Evolutionary conservation across 2,888 invertebrate genomes (phyloP).

Genomic region (Copidosoma aretas): DNA sequence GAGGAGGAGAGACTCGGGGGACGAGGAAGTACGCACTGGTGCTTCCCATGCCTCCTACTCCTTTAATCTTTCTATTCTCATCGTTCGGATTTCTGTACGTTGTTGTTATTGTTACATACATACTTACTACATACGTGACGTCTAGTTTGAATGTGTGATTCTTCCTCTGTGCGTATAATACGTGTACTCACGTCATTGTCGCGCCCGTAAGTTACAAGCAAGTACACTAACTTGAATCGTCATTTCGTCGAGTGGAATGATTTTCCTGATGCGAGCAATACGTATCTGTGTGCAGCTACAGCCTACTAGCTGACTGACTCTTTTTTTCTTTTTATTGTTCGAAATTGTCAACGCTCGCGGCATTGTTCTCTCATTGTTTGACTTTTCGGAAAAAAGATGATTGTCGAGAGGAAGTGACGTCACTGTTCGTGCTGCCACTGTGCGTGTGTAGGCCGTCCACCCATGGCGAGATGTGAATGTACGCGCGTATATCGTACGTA

Average conservation of each 20-base stretch:
- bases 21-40: constrained; percentile 62
- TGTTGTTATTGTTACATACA: too few species aligned
- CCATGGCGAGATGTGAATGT: background rate
- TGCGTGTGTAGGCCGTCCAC: background rate
- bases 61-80: constrained; percentile 31
- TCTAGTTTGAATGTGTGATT: too few species aligned
- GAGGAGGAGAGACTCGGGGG: constrained; percentile 55
- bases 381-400: background rate
- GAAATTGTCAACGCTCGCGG: constrained; percentile 12
- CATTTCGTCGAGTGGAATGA: constrained; percentile 13
- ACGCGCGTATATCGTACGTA: too few species aligned
- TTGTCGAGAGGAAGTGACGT: constrained; percentile 12
- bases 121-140: too few species aligned
- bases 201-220: too few species aligned
- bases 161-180: too few species aligned
- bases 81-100: constrained; percentile 5
- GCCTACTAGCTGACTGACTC: constrained; percentile 2
- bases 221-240: too few species aligned
- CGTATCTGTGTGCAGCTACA: background rate
- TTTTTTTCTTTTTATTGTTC: constrained; percentile 12
- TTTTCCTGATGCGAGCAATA: constrained; percentile 7
- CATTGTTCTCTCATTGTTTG: constrained; percentile 5
- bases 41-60: constrained; percentile 41
- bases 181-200: too few species aligned
- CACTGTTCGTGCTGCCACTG: background rate